phyloP scores from a whole-genome alignment of 2,113 vertebrate genomes.

The Mirounga angustirostris region DNA sequence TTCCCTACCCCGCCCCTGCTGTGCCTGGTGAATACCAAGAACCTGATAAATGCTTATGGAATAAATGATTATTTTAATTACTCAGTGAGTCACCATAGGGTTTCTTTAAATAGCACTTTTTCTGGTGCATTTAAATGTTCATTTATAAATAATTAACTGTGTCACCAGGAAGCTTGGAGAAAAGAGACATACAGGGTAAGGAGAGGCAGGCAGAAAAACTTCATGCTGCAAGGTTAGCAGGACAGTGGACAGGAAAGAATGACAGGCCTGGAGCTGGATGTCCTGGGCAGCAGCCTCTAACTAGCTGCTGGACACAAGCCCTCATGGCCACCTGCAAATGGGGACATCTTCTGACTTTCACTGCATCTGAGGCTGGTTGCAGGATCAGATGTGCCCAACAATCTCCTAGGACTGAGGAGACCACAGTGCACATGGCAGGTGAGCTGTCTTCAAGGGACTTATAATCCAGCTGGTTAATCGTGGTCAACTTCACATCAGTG shows the following conservation, averaged over 20 bases:
- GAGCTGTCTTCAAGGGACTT: not conserved
- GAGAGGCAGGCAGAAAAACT: not conserved
- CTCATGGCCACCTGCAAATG: not conserved
- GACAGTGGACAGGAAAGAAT: not conserved
- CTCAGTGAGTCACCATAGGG: conserved; percentile 71
- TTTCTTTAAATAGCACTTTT: conserved; percentile 74
- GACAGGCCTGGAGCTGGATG: rapidly evolving
- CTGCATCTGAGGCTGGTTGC: not conserved
- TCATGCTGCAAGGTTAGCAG: not conserved
- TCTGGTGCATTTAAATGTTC: conserved; percentile 76
- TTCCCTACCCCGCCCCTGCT: not conserved
- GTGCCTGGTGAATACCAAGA: not conserved
- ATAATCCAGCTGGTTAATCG: not conserved
- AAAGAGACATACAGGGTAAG: not conserved
- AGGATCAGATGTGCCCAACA: not conserved
- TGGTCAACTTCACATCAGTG: not conserved
- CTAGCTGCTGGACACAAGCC: rapidly evolving
- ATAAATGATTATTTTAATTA: conserved; percentile 83
- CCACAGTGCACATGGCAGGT: rapidly evolving
- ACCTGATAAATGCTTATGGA: conserved; percentile 67
- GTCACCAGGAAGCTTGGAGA: conserved; percentile 65
- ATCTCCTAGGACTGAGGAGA: not conserved
- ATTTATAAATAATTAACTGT: conserved; percentile 80
- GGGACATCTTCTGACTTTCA: not conserved
- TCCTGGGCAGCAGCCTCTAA: not conserved